phyloP scores from a whole-genome alignment of 2,797 vertebrate species.

The Chaetodon trifasciatus region DNA sequence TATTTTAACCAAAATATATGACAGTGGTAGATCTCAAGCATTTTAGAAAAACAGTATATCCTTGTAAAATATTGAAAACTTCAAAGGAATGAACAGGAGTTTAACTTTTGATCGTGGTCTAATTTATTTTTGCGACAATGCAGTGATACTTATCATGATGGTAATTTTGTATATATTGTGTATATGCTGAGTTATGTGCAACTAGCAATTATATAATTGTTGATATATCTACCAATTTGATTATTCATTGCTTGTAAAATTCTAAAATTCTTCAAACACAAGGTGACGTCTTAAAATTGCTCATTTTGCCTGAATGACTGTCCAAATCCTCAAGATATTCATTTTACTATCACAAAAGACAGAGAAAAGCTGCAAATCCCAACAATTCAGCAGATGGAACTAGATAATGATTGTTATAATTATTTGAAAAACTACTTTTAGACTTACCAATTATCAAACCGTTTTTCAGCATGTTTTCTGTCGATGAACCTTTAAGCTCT shows the following conservation, averaged over 20 bases:
- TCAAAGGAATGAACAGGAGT: too few relatives aligned
- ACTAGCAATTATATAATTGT: background rate
- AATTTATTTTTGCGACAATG: background rate
- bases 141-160: too few relatives aligned
- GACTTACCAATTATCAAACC: background rate
- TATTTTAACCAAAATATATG: background rate
- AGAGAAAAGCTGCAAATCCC: background rate
- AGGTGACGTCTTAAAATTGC: too few relatives aligned
- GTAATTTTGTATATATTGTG: background rate
- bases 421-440: background rate
- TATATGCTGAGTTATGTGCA: background rate
- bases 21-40: background rate
- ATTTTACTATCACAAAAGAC: background rate
- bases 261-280: too few relatives aligned
- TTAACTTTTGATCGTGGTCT: too few relatives aligned
- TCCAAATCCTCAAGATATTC: background rate
- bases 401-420: background rate
- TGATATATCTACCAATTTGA: background rate
- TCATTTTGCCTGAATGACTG: too few relatives aligned
- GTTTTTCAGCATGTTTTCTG: slow-evolving; percentile 6
- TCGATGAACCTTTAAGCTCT: background rate
- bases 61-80: too few relatives aligned
- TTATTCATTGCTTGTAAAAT: too few relatives aligned
- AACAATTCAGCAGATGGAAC: too few relatives aligned
- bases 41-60: too few relatives aligned